These are phyloP conservation scores for Parasteatoda lunata DNA, from an alignment of 2,888 invertebrate genomes.

Conservation along the genomic window DNA sequence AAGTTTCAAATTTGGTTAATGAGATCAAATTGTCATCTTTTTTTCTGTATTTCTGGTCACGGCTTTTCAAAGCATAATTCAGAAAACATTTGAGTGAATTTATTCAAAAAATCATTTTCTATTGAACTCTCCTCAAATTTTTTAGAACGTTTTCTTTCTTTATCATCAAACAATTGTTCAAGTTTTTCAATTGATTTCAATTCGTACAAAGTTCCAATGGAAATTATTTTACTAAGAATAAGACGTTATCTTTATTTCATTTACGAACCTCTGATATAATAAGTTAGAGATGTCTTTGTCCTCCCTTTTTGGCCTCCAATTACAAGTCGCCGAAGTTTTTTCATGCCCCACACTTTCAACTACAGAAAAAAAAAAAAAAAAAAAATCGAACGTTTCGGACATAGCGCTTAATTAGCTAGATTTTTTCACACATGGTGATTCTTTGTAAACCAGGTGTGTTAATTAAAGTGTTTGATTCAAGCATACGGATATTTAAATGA, in stretches of 20 bases:
- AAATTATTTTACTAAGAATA: conserved; percentile 40
- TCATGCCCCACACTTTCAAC: conserved; percentile 14
- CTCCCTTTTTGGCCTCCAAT: conserved; percentile 54
- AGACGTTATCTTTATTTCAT: conserved; percentile 64
- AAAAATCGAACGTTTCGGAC: conserved; percentile 44
- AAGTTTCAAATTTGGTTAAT: conserved; percentile 49
- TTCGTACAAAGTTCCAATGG: conserved; percentile 61
- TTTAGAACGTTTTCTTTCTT: conserved; percentile 30
- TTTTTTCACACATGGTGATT: conserved; percentile 35
- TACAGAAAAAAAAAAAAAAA: conserved; percentile 29
- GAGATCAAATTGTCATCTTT: conserved; percentile 53
- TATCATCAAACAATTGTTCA: conserved; percentile 59
- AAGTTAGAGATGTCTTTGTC: conserved; percentile 62
- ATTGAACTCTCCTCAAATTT: conserved; percentile 32
- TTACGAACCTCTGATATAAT: conserved; percentile 63
- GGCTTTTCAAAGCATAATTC: conserved; percentile 10
- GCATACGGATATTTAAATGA: background rate
- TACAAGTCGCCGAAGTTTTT: conserved; percentile 49
- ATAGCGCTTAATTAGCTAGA: conserved; percentile 57
- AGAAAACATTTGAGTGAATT: conserved; percentile 40
- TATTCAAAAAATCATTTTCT: conserved; percentile 38
- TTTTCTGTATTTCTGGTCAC: conserved; percentile 22
- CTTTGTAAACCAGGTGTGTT: conserved; percentile 45
- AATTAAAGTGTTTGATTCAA: conserved; percentile 62
- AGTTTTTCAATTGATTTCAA: conserved; percentile 64